These are phyloP conservation scores for Zaprionus vittiger DNA, from an alignment of 1,140 invertebrate genomes.

Conservation along the genomic window DNA sequence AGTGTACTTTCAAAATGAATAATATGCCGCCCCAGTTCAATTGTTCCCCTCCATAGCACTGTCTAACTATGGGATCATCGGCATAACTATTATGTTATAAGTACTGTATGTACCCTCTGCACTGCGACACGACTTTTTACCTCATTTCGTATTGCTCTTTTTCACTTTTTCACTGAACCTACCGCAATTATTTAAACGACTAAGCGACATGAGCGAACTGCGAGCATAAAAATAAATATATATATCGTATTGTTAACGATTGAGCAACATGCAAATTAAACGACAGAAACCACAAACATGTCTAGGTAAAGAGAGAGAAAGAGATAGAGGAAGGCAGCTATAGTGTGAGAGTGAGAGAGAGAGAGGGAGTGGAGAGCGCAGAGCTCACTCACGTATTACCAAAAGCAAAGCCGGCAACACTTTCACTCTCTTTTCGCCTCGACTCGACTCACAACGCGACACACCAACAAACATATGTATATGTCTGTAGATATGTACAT, in stretches of 20 bases:
- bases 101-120: not conserved
- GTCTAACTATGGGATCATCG: not conserved
- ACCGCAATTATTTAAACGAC: slow-evolving; percentile 61
- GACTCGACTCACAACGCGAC: not conserved
- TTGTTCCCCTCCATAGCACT: not conserved
- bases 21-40: not conserved
- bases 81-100: slow-evolving; percentile 6
- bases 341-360: not conserved
- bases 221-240: slow-evolving; percentile 31
- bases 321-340: not conserved
- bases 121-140: not conserved
- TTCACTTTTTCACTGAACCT: slow-evolving; percentile 49
- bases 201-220: slow-evolving; percentile 12
- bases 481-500: slow-evolving; percentile 1
- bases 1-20: not conserved
- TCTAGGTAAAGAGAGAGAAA: not conserved
- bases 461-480: not conserved
- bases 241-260: slow-evolving; percentile 40
- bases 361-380: not conserved
- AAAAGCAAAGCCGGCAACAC: slow-evolving; percentile 38
- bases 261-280: slow-evolving; percentile 60
- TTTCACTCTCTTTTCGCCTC: slow-evolving; percentile 46
- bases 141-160: not conserved
- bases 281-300: slow-evolving; percentile 37
- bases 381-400: slow-evolving; percentile 7